Conservation (phyloP, 2,888 invertebrate genomes). For the Nymphalis c-album region DNA sequence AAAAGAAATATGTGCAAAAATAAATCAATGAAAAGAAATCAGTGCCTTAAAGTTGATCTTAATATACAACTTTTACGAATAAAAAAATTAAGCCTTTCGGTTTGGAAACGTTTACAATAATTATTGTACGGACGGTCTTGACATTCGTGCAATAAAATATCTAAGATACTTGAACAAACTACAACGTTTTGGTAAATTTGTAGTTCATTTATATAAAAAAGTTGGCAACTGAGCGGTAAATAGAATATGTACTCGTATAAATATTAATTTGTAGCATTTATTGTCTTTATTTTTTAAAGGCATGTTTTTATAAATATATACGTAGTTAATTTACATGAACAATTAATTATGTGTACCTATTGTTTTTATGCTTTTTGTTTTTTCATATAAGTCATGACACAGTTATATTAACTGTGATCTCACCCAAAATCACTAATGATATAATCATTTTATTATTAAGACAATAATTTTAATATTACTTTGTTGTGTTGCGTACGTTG, state of each 20-base stretch:
- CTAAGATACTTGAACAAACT: too few species aligned
- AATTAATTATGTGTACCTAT: not conserved
- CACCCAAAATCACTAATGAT: constrained; percentile 9
- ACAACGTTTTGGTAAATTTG: too few species aligned
- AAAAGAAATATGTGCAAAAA: not conserved
- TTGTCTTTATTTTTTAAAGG: constrained; percentile 5
- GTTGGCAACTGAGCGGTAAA: not conserved
- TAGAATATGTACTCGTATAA: constrained; percentile 1
- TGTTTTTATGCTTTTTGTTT: constrained; percentile 7
- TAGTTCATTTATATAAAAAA: too few species aligned
- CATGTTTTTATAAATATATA: not conserved
- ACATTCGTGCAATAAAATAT: too few species aligned
- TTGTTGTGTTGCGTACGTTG: constrained; percentile 12
- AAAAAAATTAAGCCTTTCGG: too few species aligned
- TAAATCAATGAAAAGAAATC: not conserved
- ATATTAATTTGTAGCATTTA: not conserved
- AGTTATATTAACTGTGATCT: constrained; percentile 40
- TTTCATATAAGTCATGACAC: constrained; percentile 27
- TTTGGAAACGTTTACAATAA: too few species aligned
- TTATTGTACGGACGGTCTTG: too few species aligned
- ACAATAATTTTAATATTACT: constrained; percentile 4
- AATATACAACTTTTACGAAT: too few species aligned
- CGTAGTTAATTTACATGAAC: constrained; percentile 3
- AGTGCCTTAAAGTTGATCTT: not conserved
- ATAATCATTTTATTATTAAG: constrained; percentile 11